phyloP scores from a whole-genome alignment of 92 coral and sea anemone species.

The Epizoanthus rinbou region DNA sequence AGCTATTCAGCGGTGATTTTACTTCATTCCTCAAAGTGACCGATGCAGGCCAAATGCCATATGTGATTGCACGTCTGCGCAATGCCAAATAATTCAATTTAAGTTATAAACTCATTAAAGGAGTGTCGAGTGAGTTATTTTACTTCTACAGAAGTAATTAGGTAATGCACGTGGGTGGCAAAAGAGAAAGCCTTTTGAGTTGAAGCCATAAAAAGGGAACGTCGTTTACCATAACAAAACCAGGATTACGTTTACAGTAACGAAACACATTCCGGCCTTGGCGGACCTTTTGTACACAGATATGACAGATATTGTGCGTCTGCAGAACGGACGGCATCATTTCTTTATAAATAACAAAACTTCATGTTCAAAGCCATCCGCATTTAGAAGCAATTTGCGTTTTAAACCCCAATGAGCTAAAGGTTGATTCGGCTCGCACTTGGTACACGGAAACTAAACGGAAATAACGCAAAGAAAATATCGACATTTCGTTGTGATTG shows the following conservation, averaged over 20 bases:
- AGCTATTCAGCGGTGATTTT: neutral
- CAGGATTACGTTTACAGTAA: constrained; percentile 4
- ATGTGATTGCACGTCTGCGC: neutral
- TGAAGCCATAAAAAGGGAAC: neutral
- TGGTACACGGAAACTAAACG: too few relatives aligned
- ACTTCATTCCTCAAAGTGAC: constrained; percentile 6
- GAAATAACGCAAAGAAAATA: too few relatives aligned
- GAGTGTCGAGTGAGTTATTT: constrained; percentile 7
- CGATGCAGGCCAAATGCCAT: neutral
- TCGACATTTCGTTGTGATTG: neutral
- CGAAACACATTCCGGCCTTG: constrained; percentile 3
- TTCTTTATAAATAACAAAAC: neutral
- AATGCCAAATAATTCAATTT: constrained; percentile 1
- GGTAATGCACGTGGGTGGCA: constrained; percentile 26
- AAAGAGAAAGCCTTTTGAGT: neutral
- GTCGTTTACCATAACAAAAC: constrained; percentile 20
- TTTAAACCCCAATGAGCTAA: neutral
- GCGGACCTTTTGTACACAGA: constrained; percentile 10
- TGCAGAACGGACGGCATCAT: neutral
- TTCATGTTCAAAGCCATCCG: neutral
- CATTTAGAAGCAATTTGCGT: neutral
- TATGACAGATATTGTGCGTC: constrained; percentile 16
- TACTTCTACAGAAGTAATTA: constrained; percentile 1
- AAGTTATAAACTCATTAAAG: constrained; percentile 1
- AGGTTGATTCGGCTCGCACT: neutral